Evolutionary conservation across 2,797 vertebrate species (phyloP).

Genomic region (Enteromius afrohamiltoni): DNA sequence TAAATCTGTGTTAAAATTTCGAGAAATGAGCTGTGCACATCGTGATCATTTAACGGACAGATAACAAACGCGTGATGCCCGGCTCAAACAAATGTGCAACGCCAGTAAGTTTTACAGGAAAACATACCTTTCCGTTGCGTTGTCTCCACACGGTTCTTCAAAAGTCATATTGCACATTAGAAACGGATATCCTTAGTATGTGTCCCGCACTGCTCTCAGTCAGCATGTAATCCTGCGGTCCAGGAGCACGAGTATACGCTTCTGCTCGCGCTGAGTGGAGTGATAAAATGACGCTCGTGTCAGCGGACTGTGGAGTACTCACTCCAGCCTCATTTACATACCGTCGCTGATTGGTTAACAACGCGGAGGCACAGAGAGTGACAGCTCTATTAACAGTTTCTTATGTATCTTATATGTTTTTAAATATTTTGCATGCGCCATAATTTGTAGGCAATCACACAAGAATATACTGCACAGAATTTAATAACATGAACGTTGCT

Average conservation of each 20-base stretch:
- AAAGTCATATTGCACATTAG: conserved; percentile 89
- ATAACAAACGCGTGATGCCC: not conserved
- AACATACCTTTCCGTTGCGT: conserved; percentile 82
- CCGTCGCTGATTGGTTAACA: not conserved
- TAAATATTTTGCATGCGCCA: not conserved
- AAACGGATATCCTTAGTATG: conserved; percentile 63
- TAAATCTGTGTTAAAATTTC: too few species aligned
- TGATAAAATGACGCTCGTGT: not conserved
- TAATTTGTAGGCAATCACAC: not conserved
- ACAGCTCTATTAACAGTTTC: not conserved
- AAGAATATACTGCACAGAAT: not conserved
- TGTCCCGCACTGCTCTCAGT: not conserved
- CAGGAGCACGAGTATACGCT: not conserved
- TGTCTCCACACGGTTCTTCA: conserved; percentile 87
- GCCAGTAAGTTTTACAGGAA: not conserved
- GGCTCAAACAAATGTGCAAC: not conserved
- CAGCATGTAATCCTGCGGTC: not conserved
- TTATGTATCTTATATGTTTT: not conserved
- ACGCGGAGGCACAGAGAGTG: not conserved
- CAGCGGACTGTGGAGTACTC: not conserved
- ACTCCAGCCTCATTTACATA: conserved; percentile 25
- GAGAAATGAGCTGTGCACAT: not conserved
- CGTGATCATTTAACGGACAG: not conserved
- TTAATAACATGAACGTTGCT: not conserved
- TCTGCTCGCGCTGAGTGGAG: not conserved